Evolutionary conservation across 2,888 invertebrate genomes (phyloP).

Genomic region (Heteropelma amictum): DNA sequence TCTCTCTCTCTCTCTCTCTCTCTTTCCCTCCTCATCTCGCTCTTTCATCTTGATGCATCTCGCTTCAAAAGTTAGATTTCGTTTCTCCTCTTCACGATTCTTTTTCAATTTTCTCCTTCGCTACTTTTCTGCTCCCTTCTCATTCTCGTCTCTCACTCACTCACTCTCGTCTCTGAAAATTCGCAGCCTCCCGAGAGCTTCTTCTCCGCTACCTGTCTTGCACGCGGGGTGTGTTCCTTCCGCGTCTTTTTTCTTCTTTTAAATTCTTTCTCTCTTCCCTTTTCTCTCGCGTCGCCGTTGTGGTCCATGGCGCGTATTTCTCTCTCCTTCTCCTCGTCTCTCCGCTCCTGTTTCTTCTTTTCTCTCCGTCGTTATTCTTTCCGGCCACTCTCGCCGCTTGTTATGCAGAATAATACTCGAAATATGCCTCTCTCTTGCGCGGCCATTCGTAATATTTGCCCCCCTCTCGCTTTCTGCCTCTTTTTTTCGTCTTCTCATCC

Average conservation of each 20-base stretch:
- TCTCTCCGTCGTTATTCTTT: conserved; percentile 57
- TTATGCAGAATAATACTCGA: conserved; percentile 66
- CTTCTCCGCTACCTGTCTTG: conserved; percentile 70
- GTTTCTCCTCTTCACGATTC: conserved; percentile 14
- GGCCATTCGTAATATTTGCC: no score
- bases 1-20: conserved; percentile 28
- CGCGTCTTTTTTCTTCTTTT: conserved; percentile 9
- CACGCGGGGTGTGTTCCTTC: conserved; percentile 17
- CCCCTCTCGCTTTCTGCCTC: not conserved
- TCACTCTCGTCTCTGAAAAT: conserved; percentile 43
- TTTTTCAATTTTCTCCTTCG: conserved; percentile 24
- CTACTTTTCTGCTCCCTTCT: not conserved
- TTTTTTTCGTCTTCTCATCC: not conserved
- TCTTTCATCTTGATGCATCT: conserved; percentile 38
- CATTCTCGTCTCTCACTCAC: conserved; percentile 31
- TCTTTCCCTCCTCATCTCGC: conserved; percentile 32
- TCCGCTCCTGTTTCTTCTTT: conserved; percentile 23
- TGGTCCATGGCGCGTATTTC: not conserved
- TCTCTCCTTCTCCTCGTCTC: not conserved
- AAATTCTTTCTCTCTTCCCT: not conserved
- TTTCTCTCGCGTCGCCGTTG: conserved; percentile 8
- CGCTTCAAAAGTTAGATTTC: conserved; percentile 51
- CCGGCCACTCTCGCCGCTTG: conserved; percentile 56
- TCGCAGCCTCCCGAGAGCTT: conserved; percentile 44
- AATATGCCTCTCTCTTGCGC: no score